A percentile compares a stretch with the other conserved stretches of the same genome.
These are phyloP conservation scores for Penaeus monodon DNA, from an alignment of 2,888 invertebrate species.

Conservation along the genomic window DNA sequence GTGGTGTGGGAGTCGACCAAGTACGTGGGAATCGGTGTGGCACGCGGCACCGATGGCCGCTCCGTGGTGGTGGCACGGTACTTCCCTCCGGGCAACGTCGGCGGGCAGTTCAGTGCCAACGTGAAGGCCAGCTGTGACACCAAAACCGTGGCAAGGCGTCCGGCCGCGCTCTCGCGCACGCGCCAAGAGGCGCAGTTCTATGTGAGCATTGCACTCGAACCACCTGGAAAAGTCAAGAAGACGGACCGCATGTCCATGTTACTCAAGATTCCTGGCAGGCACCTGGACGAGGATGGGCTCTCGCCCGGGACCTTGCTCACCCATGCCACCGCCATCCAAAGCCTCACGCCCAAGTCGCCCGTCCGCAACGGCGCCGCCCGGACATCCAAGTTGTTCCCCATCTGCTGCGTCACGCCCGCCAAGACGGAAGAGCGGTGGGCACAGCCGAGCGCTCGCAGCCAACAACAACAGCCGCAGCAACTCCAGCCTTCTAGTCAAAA, in stretches of 20 bases:
- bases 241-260: not conserved
- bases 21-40: conserved; percentile 58
- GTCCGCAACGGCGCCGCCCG: conserved; percentile 45
- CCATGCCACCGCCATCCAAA: conserved; percentile 7
- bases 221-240: conserved; percentile 42
- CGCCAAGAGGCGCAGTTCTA: conserved; percentile 61
- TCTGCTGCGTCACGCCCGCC: conserved; percentile 49
- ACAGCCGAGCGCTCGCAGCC: conserved; percentile 33
- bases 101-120: conserved; percentile 64
- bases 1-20: conserved; percentile 60
- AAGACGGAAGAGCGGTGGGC: conserved; percentile 47
- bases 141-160: not conserved
- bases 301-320: conserved; percentile 23
- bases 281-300: conserved; percentile 1
- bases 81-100: conserved; percentile 65
- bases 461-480: conserved; percentile 20
- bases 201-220: conserved; percentile 60
- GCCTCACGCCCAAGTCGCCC: conserved; percentile 24
- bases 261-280: conserved; percentile 3
- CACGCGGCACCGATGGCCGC: conserved; percentile 53
- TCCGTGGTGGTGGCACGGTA: conserved; percentile 65
- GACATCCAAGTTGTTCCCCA: conserved; percentile 48
- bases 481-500: too few relatives aligned
- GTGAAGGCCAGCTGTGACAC: conserved; percentile 35
- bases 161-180: conserved; percentile 50